phyloP scores from a whole-genome alignment of 1,140 invertebrate genomes.

The Zaprionus camerounensis region DNA sequence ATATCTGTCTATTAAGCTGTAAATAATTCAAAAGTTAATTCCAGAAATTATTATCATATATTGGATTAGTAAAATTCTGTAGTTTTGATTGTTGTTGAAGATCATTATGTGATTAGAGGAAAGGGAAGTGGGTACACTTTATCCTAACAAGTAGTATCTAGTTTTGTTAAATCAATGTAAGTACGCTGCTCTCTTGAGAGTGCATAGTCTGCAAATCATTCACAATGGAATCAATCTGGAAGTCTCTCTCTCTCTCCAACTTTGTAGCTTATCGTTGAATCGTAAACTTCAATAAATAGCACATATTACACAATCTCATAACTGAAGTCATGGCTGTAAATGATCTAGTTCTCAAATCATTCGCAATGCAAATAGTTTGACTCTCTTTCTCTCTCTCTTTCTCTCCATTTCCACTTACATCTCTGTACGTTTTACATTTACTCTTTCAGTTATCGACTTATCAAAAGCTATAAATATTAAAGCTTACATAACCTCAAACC shows the following conservation, averaged over 20 bases:
- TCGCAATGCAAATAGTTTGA: neutral
- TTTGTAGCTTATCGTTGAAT: neutral
- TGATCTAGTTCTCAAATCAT: neutral
- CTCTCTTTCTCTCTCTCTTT: neutral
- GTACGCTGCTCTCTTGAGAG: constrained; percentile 8
- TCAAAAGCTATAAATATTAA: neutral
- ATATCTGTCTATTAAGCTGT: constrained; percentile 33
- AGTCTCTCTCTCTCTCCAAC: neutral
- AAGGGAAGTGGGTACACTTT: too few relatives aligned
- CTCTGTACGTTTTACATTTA: neutral
- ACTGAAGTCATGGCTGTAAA: neutral
- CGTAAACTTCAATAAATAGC: neutral
- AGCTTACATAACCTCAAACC: neutral
- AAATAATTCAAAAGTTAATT: constrained; percentile 28
- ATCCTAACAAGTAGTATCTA: too few relatives aligned
- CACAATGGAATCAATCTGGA: neutral
- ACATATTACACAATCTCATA: too few relatives aligned
- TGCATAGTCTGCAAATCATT: neutral
- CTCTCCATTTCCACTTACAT: too few relatives aligned
- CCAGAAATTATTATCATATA: neutral
- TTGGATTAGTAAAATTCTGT: neutral
- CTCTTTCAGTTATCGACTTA: neutral
- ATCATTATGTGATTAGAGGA: neutral
- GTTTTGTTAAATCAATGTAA: too few relatives aligned
- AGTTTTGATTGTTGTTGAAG: neutral